phyloP scores from a whole-genome alignment of 2,113 vertebrate genomes.

The Pogonocichla stellata region DNA sequence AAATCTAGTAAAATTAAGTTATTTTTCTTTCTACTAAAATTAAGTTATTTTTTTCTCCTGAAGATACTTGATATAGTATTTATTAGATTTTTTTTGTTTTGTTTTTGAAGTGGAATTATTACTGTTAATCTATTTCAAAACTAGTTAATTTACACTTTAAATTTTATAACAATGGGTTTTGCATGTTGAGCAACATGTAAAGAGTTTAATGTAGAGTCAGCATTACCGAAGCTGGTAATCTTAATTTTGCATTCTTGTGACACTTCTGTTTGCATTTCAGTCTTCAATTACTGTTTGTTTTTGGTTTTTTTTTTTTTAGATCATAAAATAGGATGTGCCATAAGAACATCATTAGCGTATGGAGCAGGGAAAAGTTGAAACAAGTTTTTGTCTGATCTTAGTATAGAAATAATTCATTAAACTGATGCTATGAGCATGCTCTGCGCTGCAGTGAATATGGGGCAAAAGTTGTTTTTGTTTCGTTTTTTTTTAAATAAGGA shows the following conservation, averaged over 20 bases:
- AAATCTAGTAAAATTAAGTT: constrained; percentile 69
- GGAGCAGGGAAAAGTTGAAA: constrained; percentile 43
- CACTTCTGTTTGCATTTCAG: constrained; percentile 56
- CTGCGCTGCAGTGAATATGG: constrained; percentile 49
- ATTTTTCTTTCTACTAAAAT: constrained; percentile 70
- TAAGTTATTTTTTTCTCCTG: constrained; percentile 75
- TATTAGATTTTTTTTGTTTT: constrained; percentile 51
- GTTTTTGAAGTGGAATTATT: constrained; percentile 68
- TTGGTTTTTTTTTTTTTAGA: not conserved
- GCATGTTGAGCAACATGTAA: constrained; percentile 58
- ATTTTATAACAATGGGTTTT: constrained; percentile 46
- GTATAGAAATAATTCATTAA: constrained; percentile 32
- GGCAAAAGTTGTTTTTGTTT: constrained; percentile 5
- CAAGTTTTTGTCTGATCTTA: constrained; percentile 51
- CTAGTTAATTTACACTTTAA: constrained; percentile 65
- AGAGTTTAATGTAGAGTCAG: constrained; percentile 39
- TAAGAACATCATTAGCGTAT: constrained; percentile 27
- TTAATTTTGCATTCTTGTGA: constrained; percentile 51
- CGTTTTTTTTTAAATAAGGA: not conserved
- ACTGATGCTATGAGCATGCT: constrained; percentile 51
- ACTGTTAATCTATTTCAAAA: constrained; percentile 62
- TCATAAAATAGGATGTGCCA: constrained; percentile 56
- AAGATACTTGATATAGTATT: constrained; percentile 77
- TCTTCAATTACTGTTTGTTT: constrained; percentile 3
- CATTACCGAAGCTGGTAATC: constrained; percentile 46